A percentile compares a stretch with the other conserved stretches of the same genome.
Conservation (phyloP, 2,797 vertebrate genomes). For the Pteronotus mesoamericanus region DNA sequence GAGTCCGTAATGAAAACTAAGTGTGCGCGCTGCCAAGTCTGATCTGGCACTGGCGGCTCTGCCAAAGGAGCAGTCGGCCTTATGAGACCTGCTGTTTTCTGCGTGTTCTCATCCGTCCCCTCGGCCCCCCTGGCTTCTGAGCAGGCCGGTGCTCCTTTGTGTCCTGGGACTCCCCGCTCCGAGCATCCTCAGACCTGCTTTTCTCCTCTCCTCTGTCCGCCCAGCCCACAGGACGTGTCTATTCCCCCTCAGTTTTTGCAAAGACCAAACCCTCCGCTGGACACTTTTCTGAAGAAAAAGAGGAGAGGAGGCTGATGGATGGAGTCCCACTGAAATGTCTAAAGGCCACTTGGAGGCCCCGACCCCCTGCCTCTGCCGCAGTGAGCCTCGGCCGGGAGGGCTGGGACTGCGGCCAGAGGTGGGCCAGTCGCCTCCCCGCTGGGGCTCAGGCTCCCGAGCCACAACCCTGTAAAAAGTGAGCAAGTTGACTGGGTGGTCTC, state of each 20-base stretch:
- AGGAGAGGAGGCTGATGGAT: not conserved
- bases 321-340: not conserved
- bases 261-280: not conserved
- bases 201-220: not conserved
- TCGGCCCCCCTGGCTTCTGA: not conserved
- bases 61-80: not conserved
- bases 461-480: not conserved
- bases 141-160: not conserved
- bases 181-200: not conserved
- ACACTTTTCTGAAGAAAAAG: not conserved
- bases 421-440: not conserved
- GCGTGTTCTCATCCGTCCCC: not conserved
- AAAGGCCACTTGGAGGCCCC: accelerated
- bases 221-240: accelerated
- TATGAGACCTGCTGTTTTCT: accelerated
- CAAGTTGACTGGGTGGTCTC: not conserved
- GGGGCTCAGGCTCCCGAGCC: accelerated
- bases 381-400: accelerated
- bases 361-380: not conserved
- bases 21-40: not conserved
- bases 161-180: not conserved
- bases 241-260: not conserved
- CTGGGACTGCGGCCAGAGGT: accelerated
- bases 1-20: not conserved
- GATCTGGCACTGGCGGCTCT: not conserved